Base-by-base conservation (phyloP, 1,140 invertebrate genomes). In the Listronotus bonariensis region DNA sequence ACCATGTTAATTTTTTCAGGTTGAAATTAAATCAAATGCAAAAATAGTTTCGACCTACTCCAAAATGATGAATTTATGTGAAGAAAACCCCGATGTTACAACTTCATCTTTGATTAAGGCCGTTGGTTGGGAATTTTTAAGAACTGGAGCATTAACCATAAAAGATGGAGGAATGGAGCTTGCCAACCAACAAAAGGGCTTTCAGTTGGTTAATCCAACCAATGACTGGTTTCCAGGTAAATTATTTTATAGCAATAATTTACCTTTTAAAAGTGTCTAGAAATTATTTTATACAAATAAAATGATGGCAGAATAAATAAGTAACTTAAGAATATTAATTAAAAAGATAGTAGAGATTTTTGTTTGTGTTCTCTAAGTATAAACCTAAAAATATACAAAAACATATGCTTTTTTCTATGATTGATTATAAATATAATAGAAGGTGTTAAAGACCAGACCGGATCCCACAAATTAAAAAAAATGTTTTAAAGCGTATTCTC, bases 211-310 rank as follows among this genome's bases (percentile, higher is more conserved):
- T n/a, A 91, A 94, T 80, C 93, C 93, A 10, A 90, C 88, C 0
- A 90, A 95, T 69, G 85, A 89, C 52, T 91, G 88, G 87, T 96
- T 93, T 77, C 91, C 92, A 77, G 93, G 92, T 90, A 78, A 69
- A 46, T 67, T 60, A n/a, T 48, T 36, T 26, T 26, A 5, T 26
- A 26, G 20, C 5, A 26, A 26, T 5, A 3, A 3, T 26, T 26
- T 26, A 26, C 20, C 1, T 26, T 26, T 26, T 3, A 26, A 26
- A 26, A 5, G 20, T 26, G 20, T 26, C 5, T 26, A 26, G 20
- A 26, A 40, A 40, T 3, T 40, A 14, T 3, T 40, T 40, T 40
- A 3, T 12, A 14, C 10, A 40, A 7, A n/a, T n/a, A n/a, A n/a
- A n/a, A n/a, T n/a, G n/a, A n/a, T n/a, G n/a, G n/a, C n/a, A n/a